phyloP scores from a whole-genome alignment of 2,113 vertebrate species.

The Microcebus murinus region DNA sequence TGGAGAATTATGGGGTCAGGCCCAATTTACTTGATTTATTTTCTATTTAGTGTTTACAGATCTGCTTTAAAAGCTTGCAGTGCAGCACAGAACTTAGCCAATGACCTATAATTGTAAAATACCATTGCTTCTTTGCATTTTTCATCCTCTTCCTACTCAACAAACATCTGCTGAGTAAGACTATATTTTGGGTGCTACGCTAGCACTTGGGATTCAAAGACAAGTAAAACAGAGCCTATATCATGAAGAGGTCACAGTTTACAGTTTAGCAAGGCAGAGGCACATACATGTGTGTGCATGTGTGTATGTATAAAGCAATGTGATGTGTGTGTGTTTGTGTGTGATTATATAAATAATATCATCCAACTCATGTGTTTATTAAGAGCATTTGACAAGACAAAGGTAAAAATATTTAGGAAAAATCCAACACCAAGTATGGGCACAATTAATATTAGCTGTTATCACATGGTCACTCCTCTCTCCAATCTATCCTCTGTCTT shows the following conservation, averaged over 20 bases:
- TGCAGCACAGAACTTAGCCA: constrained; percentile 11
- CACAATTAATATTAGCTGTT: background rate
- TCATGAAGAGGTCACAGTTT: background rate
- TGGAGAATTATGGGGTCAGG: constrained; percentile 43
- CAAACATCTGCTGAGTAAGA: background rate
- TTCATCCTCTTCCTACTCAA: background rate
- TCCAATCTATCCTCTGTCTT: background rate
- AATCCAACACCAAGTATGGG: background rate
- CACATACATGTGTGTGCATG: background rate
- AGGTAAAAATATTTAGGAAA: background rate
- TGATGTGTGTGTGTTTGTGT: background rate
- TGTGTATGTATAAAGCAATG: background rate
- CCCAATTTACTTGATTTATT: constrained; percentile 54
- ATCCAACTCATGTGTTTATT: background rate
- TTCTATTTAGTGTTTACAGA: constrained; percentile 52
- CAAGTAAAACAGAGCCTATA: background rate
- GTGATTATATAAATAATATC: background rate
- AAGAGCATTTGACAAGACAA: background rate
- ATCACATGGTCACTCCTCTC: background rate
- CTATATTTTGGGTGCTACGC: background rate
- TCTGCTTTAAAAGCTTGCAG: constrained; percentile 23
- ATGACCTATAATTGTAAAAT: background rate
- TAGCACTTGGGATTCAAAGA: background rate
- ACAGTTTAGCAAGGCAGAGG: background rate
- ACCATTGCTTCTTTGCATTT: background rate